Base-by-base conservation (phyloP, 2,888 invertebrate species). In the Rhyacophila evoluta region DNA sequence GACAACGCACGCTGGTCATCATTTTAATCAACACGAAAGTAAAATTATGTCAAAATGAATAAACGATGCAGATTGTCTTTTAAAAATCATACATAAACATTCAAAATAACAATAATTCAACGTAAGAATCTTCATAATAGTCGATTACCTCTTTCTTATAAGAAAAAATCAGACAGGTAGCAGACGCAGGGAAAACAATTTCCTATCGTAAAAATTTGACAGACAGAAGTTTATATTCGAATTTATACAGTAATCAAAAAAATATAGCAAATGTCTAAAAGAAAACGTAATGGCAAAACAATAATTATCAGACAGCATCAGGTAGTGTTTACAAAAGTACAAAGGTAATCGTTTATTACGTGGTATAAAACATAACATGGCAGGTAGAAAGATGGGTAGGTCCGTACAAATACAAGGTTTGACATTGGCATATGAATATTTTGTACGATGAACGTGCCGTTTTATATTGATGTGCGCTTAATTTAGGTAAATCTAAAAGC, bases 271-370 rank as follows among this genome's bases (percentile, higher is more conserved):
- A 55, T 19, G 8, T 19, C 8, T 8, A 55, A 55, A 19, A 8
- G 25, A 55, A 33, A 19, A 6, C 19, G 2, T 55, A 5, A 12
- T 55, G 55, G 19, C 8, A 55, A 19, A 8, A 55, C 55, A 55
- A 55, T 55, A 25, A 55, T 55, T 10, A 55, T 55, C 19, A 19
- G 19, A 55, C 15, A 55, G 55, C 55, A 55, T 55, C 55, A 55
- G 55, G 55, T 55, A 25, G 55, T 55, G 55, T 55, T 55, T 55
- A 55, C 55, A 55, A 55, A 55, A 55, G 55, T 55, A 55, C 55
- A 55, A 55, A 55, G 55, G 25, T 55, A 25, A 19, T 55, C 55
- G 55, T 55, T 19, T 55, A 55, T 55, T 55, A 55, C 55, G 55
- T 55, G 55, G 55, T 55, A 55, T 55, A 55, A 55, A 55, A 12